Evolutionary conservation across 2,797 vertebrate genomes (phyloP).

Genomic region (Sphenopsis melanotis): DNA sequence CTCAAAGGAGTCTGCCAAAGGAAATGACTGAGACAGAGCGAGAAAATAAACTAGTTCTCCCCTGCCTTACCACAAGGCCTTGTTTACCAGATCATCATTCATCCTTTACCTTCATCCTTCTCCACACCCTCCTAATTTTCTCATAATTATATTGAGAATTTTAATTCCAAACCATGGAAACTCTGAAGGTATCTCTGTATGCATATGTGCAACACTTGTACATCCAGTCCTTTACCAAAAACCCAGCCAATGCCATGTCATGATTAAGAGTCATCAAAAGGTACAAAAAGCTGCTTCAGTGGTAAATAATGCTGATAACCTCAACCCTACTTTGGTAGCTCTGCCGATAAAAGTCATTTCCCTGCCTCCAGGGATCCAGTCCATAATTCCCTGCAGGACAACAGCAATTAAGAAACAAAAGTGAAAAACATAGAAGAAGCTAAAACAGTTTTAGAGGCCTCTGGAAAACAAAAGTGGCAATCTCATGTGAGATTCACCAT

Average conservation of each 20-base stretch:
- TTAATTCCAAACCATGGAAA: neutral
- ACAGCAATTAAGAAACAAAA: neutral
- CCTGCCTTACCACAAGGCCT: neutral
- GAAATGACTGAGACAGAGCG: neutral
- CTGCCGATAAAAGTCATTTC: neutral
- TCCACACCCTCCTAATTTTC: neutral
- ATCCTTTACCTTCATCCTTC: neutral
- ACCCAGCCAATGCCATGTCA: neutral
- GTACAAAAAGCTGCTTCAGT: neutral
- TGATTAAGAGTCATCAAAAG: neutral
- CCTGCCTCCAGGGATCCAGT: neutral
- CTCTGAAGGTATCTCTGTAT: neutral
- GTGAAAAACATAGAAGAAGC: neutral
- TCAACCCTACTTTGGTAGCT: neutral
- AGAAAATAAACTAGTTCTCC: neutral
- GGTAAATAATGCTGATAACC: neutral
- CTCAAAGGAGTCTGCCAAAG: neutral
- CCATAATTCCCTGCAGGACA: neutral
- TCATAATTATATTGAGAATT: neutral
- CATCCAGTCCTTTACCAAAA: neutral
- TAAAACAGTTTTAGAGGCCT: neutral
- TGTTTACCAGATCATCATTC: neutral
- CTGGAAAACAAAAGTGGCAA: neutral
- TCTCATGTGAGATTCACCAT: neutral
- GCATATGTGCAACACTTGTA: neutral